Evolutionary conservation across 2,888 invertebrate genomes (phyloP), one percentile per base, ranked within the genome.

Genomic region (Rhodophaea formosa): DNA sequence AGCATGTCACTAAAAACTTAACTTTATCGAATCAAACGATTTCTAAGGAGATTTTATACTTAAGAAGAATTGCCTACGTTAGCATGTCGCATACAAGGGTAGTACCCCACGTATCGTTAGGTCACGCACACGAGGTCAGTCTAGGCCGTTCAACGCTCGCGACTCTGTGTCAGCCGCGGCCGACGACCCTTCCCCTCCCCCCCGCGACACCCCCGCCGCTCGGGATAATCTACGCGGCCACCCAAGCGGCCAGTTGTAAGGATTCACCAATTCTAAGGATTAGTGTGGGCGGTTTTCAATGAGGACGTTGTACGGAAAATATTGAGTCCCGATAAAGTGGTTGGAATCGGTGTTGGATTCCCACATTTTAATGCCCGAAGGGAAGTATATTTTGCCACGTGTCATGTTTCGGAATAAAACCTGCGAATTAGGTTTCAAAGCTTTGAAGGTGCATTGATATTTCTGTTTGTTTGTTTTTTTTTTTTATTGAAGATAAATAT

Each of bases 141-240:
- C 80, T 84, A 86, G 86, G 87, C 85, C 82, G 84, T 85, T 87
- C 84, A 79, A 82, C 82, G 86, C 78, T 66, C 69, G 78, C 80
- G 71, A 80, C 75, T 85, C 75, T 86, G 82, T 86, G 86, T 86
- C 86, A 86, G 70, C 77, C 64, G 69, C 79, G 88, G 83, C 61
- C 82, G 80, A 71, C 76, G 85, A 86, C 80, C 85, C 73, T 64
- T 60, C 56, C 66, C 68, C 67, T 66, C 49, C 65, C 59, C 60
- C 53, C 62, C 61, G 62, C 58, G 53, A 59, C 58, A 16, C 42
- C 62, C 61, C 57, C 60, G 53, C 53, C 56, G 56, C 60, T 53
- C 63, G 70, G 79, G 78, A 75, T 76, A 74, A 74, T 72, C 75
- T 73, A 72, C 72, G 65, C 65, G 80, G 62, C 81, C 81, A 78